Evolutionary conservation across 2,888 invertebrate species (phyloP), one percentile per base, ranked within the genome.

Genomic region (Melieria omissa): DNA sequence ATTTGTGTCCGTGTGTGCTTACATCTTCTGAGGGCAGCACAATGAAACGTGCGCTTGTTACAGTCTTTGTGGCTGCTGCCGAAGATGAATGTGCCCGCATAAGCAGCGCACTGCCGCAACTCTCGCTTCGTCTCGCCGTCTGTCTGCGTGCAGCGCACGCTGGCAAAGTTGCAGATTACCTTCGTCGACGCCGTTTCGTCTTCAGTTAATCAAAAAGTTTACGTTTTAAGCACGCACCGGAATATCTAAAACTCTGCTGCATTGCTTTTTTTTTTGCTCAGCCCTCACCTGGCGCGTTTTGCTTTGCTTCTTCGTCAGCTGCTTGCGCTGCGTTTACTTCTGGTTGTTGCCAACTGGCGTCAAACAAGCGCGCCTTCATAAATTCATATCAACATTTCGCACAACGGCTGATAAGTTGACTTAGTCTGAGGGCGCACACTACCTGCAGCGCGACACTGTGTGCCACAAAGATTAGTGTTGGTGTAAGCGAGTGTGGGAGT

Each of bases 61-160:
- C 60, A 70, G 29, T 29, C 29, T 29, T 29, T 29, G 29, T 29
- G 29, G 29, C 29, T 29, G 29, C 29, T 29, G 29, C 8, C 14
- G 64, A 71, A 73, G 71, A 74, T 74, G 71, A 71, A 74, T 74
- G 69, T 70, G 62, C 68, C 71, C 69, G 62, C 65, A 72, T 71
- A 74, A 71, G 74, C 58, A 74, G 71, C 71, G 63, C 67, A 65
- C 60, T 45, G 14, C 16, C 14, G 5, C 16, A 16, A 47, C 29
- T 49, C 29, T 67, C 14, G 41, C n/a, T 29, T 12, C 57, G 41
- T 45, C 42, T 29, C 60, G 41, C 52, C n/a, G 12, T 14, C 12
- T 44, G 12, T 12, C n/a, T 45, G 29, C 29, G 2, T 29, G 29
- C 3, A 29, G 29, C 29, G 29, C 29, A 29, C 29, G 29, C 29